These are phyloP conservation scores for Mystacornis crossleyi DNA, from an alignment of 2,113 vertebrate genomes.

Conservation along the genomic window DNA sequence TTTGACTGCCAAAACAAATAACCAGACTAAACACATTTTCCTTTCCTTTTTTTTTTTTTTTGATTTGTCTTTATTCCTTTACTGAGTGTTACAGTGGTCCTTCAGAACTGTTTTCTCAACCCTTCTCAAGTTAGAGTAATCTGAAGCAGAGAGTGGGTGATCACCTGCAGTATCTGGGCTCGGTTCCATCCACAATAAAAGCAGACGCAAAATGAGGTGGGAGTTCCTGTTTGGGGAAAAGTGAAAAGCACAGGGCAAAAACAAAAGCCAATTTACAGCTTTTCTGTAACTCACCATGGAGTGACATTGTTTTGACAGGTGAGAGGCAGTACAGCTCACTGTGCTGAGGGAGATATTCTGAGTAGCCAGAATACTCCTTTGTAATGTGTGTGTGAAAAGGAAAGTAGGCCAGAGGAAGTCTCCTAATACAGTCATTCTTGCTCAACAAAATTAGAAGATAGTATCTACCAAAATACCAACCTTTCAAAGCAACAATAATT, in stretches of 20 bases:
- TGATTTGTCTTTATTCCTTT: not conserved
- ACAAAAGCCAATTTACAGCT: slow-evolving; percentile 36
- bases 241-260: slow-evolving; percentile 8
- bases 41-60: not conserved
- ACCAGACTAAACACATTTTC: not conserved
- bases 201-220: not conserved
- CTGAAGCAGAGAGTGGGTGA: not conserved
- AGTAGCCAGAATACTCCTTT: not conserved
- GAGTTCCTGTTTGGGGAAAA: slow-evolving; percentile 7
- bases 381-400: not conserved
- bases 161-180: not conserved
- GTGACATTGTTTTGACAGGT: slow-evolving; percentile 39
- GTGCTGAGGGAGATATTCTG: not conserved
- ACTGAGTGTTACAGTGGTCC: not conserved
- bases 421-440: not conserved
- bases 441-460: slow-evolving; percentile 1
- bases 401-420: not conserved
- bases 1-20: slow-evolving; percentile 35
- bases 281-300: not conserved
- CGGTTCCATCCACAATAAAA: not conserved
- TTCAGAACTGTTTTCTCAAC: not conserved
- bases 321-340: not conserved
- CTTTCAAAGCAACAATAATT: not conserved
- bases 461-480: not conserved
- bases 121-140: not conserved